Evolutionary conservation across 2,797 vertebrate species (phyloP), one percentile per base, ranked within the genome.

Genomic region (Nannoperca australis): DNA sequence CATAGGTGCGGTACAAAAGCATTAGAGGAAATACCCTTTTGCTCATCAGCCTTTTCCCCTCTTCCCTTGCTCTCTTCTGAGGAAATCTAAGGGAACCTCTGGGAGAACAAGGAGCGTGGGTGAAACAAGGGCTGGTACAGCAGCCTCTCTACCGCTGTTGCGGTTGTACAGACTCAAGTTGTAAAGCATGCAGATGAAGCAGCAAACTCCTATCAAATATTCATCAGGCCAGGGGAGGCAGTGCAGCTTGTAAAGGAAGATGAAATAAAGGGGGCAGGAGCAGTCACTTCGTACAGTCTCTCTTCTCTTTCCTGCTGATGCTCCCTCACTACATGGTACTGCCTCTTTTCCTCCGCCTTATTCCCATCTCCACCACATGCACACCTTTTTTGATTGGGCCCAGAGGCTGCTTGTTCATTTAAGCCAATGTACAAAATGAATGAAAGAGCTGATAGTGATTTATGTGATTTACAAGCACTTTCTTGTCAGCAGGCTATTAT

Each of bases 161-260:
- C 36, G 38, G 88, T 82, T 60, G 64, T 69, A 71, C 32, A 55
- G 74, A 81, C 71, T 72, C 71, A 70, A 89, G 85, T 91, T 93
- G 86, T 91, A 87, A 91, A 85, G 90, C 88, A 90, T 92, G 92
- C 85, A 89, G 90, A 94, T 90, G 90, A 94, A 93, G 90, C 88
- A 89, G 90, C 75, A 85, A 91, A 91, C 69, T 82, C 73, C 79
- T 62, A 89, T 93, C 87, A 94, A 95, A 93, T 93, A 95, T 95
- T 95, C 68, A 94, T 92, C 78, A 89, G 73, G 56, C 75, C 77
- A 73, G 72, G 83, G 74, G 80, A 91, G 86, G 84, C 86, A 86
- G 82, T 76, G 84, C 74, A 83, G 88, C 86, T 88, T 84, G 79
- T 77, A 90, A 87, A 76, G 85, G 77, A 85, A 70, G 82, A 91